These are phyloP conservation scores for Dione juno DNA, from an alignment of 2,888 invertebrate genomes.

Conservation along the genomic window DNA sequence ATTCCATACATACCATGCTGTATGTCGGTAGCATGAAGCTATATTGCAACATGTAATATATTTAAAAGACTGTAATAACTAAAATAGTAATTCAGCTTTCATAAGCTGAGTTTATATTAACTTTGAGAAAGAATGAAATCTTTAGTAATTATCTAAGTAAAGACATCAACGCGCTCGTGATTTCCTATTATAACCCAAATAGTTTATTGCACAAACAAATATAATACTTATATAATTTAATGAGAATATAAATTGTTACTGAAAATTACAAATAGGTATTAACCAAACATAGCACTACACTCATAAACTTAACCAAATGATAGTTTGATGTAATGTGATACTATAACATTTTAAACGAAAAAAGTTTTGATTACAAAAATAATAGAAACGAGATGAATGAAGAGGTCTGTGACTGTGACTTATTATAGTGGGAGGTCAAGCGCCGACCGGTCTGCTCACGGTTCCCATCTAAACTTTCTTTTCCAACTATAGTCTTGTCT, in stretches of 20 bases:
- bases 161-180: constrained; percentile 55
- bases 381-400: constrained; percentile 38
- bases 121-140: background rate
- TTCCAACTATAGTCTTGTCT: constrained; percentile 61
- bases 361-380: constrained; percentile 25
- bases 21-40: too few species aligned
- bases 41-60: too few species aligned
- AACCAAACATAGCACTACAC: too few species aligned
- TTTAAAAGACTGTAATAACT: too few species aligned
- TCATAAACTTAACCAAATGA: too few species aligned
- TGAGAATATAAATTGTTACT: background rate
- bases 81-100: background rate
- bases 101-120: background rate
- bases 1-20: too few species aligned
- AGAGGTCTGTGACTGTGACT: constrained; percentile 30
- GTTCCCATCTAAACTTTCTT: constrained; percentile 69
- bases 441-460: constrained; percentile 63
- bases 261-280: too few species aligned
- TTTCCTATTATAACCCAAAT: background rate
- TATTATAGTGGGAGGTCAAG: constrained; percentile 63
- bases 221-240: background rate
- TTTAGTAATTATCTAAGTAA: constrained; percentile 43
- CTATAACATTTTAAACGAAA: background rate
- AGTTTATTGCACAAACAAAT: too few species aligned
- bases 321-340: background rate